phyloP scores from a whole-genome alignment of 2,888 invertebrate genomes.

The Petrolisthes cinctipes region DNA sequence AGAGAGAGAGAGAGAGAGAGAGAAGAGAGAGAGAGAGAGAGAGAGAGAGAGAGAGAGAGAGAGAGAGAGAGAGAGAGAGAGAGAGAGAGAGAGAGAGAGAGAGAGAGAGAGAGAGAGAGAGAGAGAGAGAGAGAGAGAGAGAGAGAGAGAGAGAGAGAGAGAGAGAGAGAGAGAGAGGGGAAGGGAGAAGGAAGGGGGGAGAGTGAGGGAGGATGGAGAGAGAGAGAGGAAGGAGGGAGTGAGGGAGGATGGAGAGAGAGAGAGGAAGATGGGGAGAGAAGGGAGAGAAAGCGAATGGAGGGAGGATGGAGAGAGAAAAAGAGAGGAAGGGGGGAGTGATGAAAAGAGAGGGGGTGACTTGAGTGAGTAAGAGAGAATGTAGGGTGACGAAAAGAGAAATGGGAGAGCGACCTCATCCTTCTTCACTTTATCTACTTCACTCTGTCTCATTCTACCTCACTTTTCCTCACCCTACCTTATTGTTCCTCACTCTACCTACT shows the following conservation, averaged over 20 bases:
- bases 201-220: neutral
- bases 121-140: neutral
- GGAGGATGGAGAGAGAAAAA: neutral
- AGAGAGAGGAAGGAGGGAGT: neutral
- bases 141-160: neutral
- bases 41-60: slow-evolving; percentile 10
- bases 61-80: neutral
- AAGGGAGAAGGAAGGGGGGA: neutral
- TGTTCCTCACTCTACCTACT: neutral
- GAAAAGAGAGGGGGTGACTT: neutral
- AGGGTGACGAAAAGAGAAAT: neutral
- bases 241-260: neutral
- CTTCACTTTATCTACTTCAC: neutral
- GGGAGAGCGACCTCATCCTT: neutral
- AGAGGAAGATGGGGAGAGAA: neutral
- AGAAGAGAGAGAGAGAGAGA: slow-evolving; percentile 4
- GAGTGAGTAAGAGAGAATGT: neutral
- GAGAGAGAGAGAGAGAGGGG: neutral
- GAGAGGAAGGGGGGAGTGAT: neutral
- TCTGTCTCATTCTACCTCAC: neutral
- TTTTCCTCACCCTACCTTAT: neutral
- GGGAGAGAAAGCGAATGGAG: neutral
- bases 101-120: neutral
- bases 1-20: neutral
- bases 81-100: neutral